phyloP scores from a whole-genome alignment of 2,113 vertebrate genomes.

The Lepidothrix coronata region DNA sequence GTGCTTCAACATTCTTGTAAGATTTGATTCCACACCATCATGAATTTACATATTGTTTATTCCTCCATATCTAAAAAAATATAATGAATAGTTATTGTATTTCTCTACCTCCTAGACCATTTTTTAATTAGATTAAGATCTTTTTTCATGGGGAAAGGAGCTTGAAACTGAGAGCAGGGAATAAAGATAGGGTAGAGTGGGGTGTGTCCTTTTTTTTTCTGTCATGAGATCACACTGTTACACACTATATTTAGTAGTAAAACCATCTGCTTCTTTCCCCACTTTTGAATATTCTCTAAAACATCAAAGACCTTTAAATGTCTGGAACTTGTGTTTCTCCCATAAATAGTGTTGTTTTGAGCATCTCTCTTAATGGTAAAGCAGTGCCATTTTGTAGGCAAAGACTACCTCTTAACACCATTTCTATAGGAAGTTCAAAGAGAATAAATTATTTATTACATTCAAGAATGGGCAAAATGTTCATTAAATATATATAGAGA shows the following conservation, averaged over 20 bases:
- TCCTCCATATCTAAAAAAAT: background rate
- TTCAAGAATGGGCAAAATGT: constrained; percentile 23
- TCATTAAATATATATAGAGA: constrained; percentile 55
- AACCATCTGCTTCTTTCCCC: background rate
- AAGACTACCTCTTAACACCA: constrained; percentile 5
- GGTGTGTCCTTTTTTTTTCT: background rate
- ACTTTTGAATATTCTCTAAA: background rate
- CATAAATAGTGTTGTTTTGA: background rate
- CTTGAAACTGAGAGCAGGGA: background rate
- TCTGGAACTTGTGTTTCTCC: background rate
- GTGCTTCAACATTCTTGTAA: background rate
- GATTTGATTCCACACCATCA: background rate
- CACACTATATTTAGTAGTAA: background rate
- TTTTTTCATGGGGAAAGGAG: background rate
- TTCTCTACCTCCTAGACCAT: background rate
- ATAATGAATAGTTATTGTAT: accelerated
- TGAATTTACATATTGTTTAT: background rate
- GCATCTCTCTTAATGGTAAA: background rate
- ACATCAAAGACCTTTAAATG: background rate
- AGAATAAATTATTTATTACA: constrained; percentile 22
- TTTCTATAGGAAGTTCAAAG: constrained; percentile 36
- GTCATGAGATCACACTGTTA: background rate
- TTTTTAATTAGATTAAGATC: background rate
- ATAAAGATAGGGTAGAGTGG: background rate
- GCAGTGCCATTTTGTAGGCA: background rate